Evolutionary conservation across 92 coral and sea anemone species (phyloP), one percentile per base, ranked within the genome.

Genomic region (Parazoanthus swiftii): DNA sequence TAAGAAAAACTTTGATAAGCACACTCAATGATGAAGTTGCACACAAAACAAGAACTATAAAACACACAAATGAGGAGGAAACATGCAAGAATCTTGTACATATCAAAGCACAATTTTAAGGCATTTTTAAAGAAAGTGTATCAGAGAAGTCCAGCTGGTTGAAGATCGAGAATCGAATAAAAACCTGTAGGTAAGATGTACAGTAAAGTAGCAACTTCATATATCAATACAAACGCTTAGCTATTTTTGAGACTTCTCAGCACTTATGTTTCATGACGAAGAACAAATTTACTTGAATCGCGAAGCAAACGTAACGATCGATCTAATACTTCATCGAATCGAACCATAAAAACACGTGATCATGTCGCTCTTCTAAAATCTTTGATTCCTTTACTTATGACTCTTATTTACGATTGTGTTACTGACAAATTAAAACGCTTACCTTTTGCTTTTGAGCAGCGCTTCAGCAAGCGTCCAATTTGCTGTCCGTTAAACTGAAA

Each of bases 371-470:
- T 75, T 75, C 79, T 75, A 75, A 75, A 5, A 75, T 75, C 79
- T 29, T 75, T 70, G 74, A 70, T 70, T 70, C 74, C 74, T 70
- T 70, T 70, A 70, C 74, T 70, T 70, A 70, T 70, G 74, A 70
- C 74, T 70, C 35, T 70, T 23, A 70, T 70, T 70, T 70, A 70
- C 74, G 74, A 70, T 75, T 75, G 79, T 75, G 44, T 75, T 35
- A 75, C 79, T 75, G 79, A 75, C 79, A 75, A 75, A 75, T 75
- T 75, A 75, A 75, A 75, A 75, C 79, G 79, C 79, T 75, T 75
- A 39, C 79, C 79, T 75, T 75, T 75, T 75, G 79, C 79, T 75
- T 75, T 75, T 35, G 46, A 75, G 79, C 43, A 75, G 46, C 21
- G 46, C 79, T 75, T 75, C 79, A 75, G 79, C 79, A 13, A 35